Evolutionary conservation across 2,797 vertebrate species (phyloP), one percentile per base, ranked within the genome.

Genomic region (Gobionotothen gibberifrons): DNA sequence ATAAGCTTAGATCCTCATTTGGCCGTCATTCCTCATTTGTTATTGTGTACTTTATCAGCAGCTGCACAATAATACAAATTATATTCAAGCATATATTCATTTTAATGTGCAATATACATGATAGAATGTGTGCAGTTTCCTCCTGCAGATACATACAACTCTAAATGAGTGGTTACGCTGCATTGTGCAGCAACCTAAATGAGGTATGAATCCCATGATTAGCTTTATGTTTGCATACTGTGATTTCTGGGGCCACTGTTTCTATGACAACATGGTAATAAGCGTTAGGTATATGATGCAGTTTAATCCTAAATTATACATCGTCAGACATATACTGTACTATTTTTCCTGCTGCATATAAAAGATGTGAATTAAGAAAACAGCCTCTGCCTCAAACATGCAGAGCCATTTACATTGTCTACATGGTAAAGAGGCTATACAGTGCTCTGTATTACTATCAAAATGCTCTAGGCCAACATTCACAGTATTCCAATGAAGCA

Each of bases 231-330:
- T 72, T 74, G 21, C 69, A 81, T 56, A 32, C 40, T 69, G 17
- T 51, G 48, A 65, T 69, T 51, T 72, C 54, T 70, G 43, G 60
- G 46, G 61, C 64, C 16, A 10, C 59, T 81, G 84, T 88, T 88
- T 77, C 84, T 78, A 81, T 88, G 87, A 83, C 85, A 85, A 83
- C 77, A 69, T 64, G 64, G 36, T 86, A 83, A 89, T 87, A 72
- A 79, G 53, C 22, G 29, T 0, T 3, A 57, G 58, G 64, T 55
- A 16, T 44, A 82, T 81, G 56, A 19, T 48, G 56, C 22, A 59
- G 16, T 76, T 51, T 55, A 69, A 79, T 72, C 57, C 36, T 73
- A 53, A 69, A 66, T 68, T 81, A 60, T 58, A 69, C 15, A 7
- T 26, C 55, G 68, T 52, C 59, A 52, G 68, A 52, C 59, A 52